A percentile compares a stretch with the other conserved stretches of the same genome.
phyloP scores from a whole-genome alignment of 2,797 vertebrate genomes.

The Eremophila alpestris region DNA sequence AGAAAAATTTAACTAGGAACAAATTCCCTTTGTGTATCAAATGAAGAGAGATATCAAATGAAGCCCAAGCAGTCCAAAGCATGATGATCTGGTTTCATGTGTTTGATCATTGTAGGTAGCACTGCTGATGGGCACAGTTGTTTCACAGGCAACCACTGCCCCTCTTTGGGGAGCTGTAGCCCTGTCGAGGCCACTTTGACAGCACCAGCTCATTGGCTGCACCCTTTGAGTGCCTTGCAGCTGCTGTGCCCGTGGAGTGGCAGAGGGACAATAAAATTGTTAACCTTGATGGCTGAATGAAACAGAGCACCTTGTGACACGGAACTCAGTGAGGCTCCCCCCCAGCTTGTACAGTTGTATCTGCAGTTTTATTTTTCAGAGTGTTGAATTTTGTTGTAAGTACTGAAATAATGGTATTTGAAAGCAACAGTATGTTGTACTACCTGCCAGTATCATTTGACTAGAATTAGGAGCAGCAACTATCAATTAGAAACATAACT shows the following conservation, averaged over 20 bases:
- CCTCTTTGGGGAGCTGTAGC: neutral
- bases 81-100: neutral
- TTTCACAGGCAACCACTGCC: neutral
- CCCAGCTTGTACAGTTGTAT: neutral
- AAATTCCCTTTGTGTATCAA: neutral
- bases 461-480: neutral
- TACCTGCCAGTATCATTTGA: neutral
- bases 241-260: neutral
- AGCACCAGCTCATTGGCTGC: neutral
- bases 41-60: neutral
- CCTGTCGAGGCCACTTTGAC: neutral
- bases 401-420: neutral
- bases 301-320: neutral
- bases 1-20: conserved; percentile 4
- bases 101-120: neutral
- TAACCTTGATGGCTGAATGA: neutral
- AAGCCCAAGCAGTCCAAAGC: neutral
- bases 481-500: conserved; percentile 4
- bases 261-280: neutral
- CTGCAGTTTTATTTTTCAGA: neutral
- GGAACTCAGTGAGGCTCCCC: neutral
- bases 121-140: neutral
- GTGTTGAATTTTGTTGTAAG: conserved; percentile 2
- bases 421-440: neutral
- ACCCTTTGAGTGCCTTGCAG: neutral